Evolutionary conservation across 2,888 invertebrate genomes (phyloP).

Genomic region (Bombyx huttoni): DNA sequence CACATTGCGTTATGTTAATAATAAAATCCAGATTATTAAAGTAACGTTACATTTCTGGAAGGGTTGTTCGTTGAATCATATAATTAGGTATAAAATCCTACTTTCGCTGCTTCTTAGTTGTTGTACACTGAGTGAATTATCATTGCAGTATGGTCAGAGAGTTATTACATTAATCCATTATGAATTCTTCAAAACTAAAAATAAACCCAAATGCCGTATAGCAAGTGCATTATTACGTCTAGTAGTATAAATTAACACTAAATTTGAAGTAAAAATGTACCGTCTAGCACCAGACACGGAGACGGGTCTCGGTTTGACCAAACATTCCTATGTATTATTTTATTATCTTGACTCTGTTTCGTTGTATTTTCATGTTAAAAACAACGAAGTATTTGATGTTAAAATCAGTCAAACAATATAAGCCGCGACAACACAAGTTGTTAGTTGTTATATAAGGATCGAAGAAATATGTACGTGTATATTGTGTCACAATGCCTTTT

Average conservation of each 20-base stretch:
- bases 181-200: no score
- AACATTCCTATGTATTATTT: not conserved
- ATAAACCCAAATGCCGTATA: no score
- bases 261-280: not conserved
- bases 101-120: no score
- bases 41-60: not conserved
- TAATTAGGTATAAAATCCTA: not conserved
- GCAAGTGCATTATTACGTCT: no score
- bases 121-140: no score
- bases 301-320: not conserved
- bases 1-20: not conserved
- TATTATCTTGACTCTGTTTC: not conserved
- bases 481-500: not conserved
- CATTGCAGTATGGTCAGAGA: no score
- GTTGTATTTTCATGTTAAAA: not conserved
- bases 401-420: slow-evolving; percentile 3
- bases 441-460: slow-evolving; percentile 2
- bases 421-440: not conserved
- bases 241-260: no score
- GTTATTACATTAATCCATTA: no score
- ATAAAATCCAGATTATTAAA: not conserved
- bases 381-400: slow-evolving; percentile 1
- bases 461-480: slow-evolving; percentile 5
- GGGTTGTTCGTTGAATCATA: not conserved
- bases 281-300: not conserved